A percentile compares a stretch with the other conserved stretches of the same genome.
Conservation (phyloP, 2,888 invertebrate genomes). For the Caenorhabditis sp. region DNA sequence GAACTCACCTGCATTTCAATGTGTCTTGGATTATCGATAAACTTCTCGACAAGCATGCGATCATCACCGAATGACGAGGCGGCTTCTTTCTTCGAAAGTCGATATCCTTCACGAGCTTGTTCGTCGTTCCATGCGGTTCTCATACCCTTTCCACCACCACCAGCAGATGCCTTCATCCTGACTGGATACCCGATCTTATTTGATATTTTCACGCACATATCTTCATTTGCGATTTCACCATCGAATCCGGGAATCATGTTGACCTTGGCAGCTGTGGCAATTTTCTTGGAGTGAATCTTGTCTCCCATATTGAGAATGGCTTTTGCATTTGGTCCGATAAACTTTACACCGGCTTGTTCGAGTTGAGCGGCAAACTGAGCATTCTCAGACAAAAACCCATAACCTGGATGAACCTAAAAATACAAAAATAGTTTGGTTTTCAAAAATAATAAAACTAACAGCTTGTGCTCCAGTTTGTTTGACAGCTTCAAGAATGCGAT, state of each 20-base stretch:
- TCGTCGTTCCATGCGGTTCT: constrained; percentile 78
- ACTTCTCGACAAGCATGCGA: constrained; percentile 79
- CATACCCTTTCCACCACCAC: constrained; percentile 80
- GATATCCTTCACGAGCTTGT: constrained; percentile 74
- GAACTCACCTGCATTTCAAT: constrained; percentile 78
- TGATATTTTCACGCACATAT: constrained; percentile 75
- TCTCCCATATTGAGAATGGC: constrained; percentile 79
- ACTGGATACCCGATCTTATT: constrained; percentile 78
- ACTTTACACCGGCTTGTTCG: constrained; percentile 63
- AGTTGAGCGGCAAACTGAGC: constrained; percentile 77
- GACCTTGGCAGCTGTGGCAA: constrained; percentile 77
- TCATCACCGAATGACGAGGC: constrained; percentile 78
- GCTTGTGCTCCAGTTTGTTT: constrained; percentile 77
- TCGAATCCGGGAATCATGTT: constrained; percentile 77
- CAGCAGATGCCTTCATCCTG: constrained; percentile 80
- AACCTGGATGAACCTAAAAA: constrained; percentile 80
- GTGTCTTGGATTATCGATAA: constrained; percentile 78
- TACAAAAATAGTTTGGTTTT: too few relatives aligned
- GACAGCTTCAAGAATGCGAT: constrained; percentile 77
- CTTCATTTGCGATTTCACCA: constrained; percentile 73
- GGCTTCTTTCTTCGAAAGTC: constrained; percentile 77
- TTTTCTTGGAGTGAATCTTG: constrained; percentile 78
- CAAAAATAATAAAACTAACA: too few relatives aligned
- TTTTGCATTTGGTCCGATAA: constrained; percentile 62
- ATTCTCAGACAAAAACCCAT: constrained; percentile 80